Percentiles rank a stretch among this genome's conserved stretches.
Evolutionary conservation across 2,797 vertebrate genomes (phyloP).

Genomic region (Typhlichthys subterraneus): DNA sequence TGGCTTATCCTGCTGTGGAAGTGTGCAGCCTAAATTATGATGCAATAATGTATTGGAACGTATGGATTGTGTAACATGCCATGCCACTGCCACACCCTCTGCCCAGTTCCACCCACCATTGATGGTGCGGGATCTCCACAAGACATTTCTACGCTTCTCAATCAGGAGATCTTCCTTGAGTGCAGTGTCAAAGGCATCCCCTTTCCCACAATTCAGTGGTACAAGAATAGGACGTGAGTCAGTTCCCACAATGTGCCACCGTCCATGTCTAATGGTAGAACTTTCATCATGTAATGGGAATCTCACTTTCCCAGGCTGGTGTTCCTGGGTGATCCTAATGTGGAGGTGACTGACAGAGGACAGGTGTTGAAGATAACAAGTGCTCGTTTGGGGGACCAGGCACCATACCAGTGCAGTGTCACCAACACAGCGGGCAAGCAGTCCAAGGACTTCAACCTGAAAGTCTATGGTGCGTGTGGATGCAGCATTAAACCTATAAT

Average conservation of each 20-base stretch:
- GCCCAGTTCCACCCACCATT: conserved; percentile 88
- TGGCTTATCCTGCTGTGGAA: neutral
- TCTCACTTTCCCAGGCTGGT: conserved; percentile 75
- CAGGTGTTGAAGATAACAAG: conserved; percentile 87
- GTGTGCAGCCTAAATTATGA: too few relatives aligned
- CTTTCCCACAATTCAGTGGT: conserved; percentile 90
- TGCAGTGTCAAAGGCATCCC: conserved; percentile 89
- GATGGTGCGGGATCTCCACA: conserved; percentile 58
- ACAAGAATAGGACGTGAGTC: conserved; percentile 94
- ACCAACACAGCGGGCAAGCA: conserved; percentile 88
- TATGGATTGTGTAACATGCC: neutral
- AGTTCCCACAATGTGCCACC: neutral
- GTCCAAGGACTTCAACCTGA: conserved; percentile 86
- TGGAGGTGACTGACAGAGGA: conserved; percentile 82
- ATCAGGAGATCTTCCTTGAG: conserved; percentile 82
- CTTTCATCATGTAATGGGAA: neutral
- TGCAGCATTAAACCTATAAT: too few relatives aligned
- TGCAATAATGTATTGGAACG: neutral
- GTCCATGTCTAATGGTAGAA: neutral
- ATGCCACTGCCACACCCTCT: neutral
- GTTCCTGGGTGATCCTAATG: conserved; percentile 86
- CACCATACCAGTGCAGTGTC: conserved; percentile 88
- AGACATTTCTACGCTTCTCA: conserved; percentile 84
- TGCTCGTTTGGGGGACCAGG: conserved; percentile 87
- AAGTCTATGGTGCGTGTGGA: conserved; percentile 80